Evolutionary conservation across 2,888 invertebrate species (phyloP).

Genomic region (Julus scanicus): DNA sequence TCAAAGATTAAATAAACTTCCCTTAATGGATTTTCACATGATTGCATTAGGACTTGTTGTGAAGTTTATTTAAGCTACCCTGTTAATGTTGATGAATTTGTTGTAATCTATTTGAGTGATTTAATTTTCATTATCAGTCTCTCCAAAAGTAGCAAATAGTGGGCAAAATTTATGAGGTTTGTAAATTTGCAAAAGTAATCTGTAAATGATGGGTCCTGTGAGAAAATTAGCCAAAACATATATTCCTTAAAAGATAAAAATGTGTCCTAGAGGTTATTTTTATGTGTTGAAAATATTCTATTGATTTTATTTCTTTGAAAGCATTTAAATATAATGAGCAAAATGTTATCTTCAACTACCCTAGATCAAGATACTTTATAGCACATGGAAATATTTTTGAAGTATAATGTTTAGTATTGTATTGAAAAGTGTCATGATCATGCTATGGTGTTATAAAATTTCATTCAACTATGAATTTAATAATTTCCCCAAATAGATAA

Average conservation of each 20-base stretch:
- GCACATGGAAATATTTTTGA: not conserved
- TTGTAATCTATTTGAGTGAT: not conserved
- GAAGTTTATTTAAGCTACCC: not conserved
- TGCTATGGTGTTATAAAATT: not conserved
- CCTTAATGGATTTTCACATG: not conserved
- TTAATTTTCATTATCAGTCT: not conserved
- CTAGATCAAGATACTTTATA: not conserved
- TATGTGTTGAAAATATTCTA: not conserved
- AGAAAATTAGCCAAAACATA: not conserved
- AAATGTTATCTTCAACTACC: not conserved
- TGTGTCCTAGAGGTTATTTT: not conserved
- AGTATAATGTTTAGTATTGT: not conserved
- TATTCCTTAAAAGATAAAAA: no score
- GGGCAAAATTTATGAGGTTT: not conserved
- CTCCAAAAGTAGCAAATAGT: no score
- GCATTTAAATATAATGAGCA: not conserved
- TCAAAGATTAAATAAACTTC: not conserved
- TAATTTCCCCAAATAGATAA: not conserved
- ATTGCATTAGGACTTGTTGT: not conserved
- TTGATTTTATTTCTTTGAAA: not conserved
- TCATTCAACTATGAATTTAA: not conserved
- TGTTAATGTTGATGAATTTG: not conserved
- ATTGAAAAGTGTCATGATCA: not conserved
- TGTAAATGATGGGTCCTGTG: not conserved
- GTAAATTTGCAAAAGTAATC: not conserved